Base-by-base conservation (phyloP, 2,113 vertebrate species). In the Eidolon helvum region DNA sequence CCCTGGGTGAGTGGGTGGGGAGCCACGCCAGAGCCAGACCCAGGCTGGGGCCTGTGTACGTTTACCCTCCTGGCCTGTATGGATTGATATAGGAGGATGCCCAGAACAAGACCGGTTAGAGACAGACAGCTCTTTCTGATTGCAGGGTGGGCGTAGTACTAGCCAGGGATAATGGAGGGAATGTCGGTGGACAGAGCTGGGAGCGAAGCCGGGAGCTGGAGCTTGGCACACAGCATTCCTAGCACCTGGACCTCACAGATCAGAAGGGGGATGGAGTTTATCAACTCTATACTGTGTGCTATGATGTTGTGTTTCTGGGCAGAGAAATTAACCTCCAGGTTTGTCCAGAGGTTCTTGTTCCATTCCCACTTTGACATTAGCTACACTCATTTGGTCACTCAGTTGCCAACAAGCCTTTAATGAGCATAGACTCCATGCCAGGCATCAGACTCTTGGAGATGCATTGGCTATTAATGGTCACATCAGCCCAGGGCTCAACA, bases 11-110 rank as follows among this genome's bases (percentile, higher is more conserved):
- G 24, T 35, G 18, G 24, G 33, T 57, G 45, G 74, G 45, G 7
- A 24, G 50, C 86, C 68, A 80, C 16, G 18, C 43, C 19, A 33
- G 48, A 53, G 7, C 35, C 9, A 10, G 19, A 14, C 50, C 69
- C 24, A n/a, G 30, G n/a, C 0, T 6, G 2, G 14, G 28, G 5
- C 63, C 71, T 2, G 0, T 30, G 75, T 1, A 5, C 8, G 24
- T 24, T 24, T 24, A 12, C 24, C 38, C 12, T 80, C 19, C 28
- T 59, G 45, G 33, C 28, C 48, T 6, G 0, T 12, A 4, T 22
- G 1, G 0, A 35, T 89, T 69, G 30, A 26, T 50, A 6, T 0
- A 38, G 79, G 79, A 55, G 33, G 35, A 14, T 7, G 1, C 59
- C 86, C 12, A 30, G 77, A 8, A n/a, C 1, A 4, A 72, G 91